Conservation (phyloP, 2,113 vertebrate species). For the Notothenia coriiceps region DNA sequence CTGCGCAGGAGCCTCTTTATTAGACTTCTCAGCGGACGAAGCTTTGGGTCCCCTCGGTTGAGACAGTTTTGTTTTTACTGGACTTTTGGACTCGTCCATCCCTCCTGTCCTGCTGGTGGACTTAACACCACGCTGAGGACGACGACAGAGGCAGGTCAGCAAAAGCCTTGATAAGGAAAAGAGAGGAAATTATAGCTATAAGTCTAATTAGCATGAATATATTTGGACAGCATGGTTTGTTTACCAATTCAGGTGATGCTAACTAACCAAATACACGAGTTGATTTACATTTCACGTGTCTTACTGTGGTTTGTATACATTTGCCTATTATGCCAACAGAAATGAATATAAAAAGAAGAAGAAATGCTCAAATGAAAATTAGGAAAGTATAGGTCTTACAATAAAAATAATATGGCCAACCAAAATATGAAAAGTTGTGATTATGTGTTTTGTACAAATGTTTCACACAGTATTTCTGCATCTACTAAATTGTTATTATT, state of each 20-base stretch:
- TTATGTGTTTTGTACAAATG: neutral
- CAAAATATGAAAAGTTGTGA: neutral
- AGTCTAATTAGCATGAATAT: neutral
- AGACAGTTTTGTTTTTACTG: conserved; percentile 87
- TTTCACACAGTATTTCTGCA: neutral
- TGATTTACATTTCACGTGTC: neutral
- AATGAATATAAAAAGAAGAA: neutral
- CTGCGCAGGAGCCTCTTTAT: conserved; percentile 84
- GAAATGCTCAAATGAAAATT: neutral
- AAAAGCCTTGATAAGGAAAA: conserved; percentile 33
- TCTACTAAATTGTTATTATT: neutral
- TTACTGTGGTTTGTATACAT: neutral
- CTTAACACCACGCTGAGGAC: conserved; percentile 57
- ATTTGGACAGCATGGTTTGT: neutral
- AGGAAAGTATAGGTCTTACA: neutral
- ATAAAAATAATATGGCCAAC: neutral
- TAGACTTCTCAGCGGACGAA: conserved; percentile 81
- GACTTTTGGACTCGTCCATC: conserved; percentile 92
- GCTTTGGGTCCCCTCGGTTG: conserved; percentile 87
- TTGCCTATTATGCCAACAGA: neutral
- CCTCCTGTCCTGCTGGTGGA: conserved; percentile 76
- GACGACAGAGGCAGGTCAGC: conserved; percentile 44
- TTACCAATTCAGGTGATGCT: neutral
- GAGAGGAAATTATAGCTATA: neutral
- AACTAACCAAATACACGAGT: neutral